Evolutionary conservation across 2,797 vertebrate species (phyloP).

Genomic region (Falco novaeseelandiae): DNA sequence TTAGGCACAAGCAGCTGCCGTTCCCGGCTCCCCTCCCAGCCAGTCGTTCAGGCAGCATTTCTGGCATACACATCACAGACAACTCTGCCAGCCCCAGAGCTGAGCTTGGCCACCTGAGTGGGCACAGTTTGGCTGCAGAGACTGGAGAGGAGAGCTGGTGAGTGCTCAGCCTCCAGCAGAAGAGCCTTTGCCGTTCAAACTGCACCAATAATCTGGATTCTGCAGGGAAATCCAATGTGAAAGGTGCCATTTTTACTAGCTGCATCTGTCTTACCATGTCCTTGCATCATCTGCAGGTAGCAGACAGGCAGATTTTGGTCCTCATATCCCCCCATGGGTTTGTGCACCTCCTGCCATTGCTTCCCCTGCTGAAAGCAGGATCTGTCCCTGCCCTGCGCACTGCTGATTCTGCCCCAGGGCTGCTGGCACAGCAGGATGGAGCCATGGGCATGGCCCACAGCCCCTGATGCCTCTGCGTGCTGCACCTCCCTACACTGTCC

Average conservation of each 20-base stretch:
- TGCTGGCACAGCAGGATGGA: neutral
- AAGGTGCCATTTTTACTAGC: neutral
- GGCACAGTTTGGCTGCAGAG: neutral
- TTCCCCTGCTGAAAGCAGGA: neutral
- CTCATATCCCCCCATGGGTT: neutral
- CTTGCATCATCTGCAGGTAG: neutral
- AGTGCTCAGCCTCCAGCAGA: neutral
- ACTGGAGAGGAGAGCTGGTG: neutral
- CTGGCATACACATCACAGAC: neutral
- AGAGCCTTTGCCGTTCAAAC: neutral
- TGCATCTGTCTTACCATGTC: neutral
- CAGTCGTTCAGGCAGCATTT: neutral
- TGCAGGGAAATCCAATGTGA: neutral
- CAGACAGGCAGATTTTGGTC: neutral
- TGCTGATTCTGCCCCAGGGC: accelerated
- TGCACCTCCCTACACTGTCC: neutral
- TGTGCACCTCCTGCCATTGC: accelerated
- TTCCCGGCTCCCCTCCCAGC: neutral
- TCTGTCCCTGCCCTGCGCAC: neutral
- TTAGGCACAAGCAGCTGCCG: neutral
- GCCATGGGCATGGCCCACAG: neutral
- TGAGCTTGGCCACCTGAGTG: accelerated
- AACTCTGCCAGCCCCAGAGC: neutral
- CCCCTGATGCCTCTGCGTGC: neutral
- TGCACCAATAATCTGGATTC: neutral